Evolutionary conservation across 2,113 vertebrate genomes (phyloP), one percentile per base, ranked within the genome.

Genomic region (Cacatua alba): DNA sequence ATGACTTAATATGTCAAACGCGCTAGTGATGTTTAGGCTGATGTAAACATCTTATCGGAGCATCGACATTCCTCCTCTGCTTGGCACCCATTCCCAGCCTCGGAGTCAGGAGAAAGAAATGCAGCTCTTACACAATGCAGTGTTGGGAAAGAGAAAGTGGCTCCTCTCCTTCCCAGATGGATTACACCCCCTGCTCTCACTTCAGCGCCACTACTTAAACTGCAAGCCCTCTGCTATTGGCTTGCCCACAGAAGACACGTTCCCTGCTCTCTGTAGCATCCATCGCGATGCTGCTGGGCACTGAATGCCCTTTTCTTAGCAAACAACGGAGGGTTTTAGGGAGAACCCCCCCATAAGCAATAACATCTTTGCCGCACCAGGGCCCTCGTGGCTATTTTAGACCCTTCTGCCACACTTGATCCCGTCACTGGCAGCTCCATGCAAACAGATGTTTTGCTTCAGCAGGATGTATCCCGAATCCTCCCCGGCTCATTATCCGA

Each of bases 31-130:
- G 92, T 96, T 97, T 90, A 90, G 92, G 97, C 97, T 96, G 97
- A 98, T 97, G 96, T 96, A 97, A 98, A 98, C 97, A 97, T 97
- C 98, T 98, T 98, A 98, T 98, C 98, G 3, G 94, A 93, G 92
- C 87, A 93, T 96, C 92, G 92, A 23, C 92, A 97, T 97, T 97
- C 95, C 91, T 91, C 59, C 65, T 69, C 87, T 83, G 71, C 97
- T 97, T 98, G 98, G 98, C 98, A 93, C 52, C 59, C 2, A 21
- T 64, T 95, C 94, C 25, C 26, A 3, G 91, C 94, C 76, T 75
- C 16, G 6, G 57, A 96, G 97, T 98, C 97, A 97, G 88, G 76
- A 65, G 96, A 91, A 81, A 97, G 97, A 95, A 94, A 97, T 96
- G 97, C 91, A 94, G 87, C 81, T 59, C 82, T 98, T 98, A 98